Conservation (phyloP, 2,113 vertebrate genomes). For the Sinocyclocheilus anshuiensis region DNA sequence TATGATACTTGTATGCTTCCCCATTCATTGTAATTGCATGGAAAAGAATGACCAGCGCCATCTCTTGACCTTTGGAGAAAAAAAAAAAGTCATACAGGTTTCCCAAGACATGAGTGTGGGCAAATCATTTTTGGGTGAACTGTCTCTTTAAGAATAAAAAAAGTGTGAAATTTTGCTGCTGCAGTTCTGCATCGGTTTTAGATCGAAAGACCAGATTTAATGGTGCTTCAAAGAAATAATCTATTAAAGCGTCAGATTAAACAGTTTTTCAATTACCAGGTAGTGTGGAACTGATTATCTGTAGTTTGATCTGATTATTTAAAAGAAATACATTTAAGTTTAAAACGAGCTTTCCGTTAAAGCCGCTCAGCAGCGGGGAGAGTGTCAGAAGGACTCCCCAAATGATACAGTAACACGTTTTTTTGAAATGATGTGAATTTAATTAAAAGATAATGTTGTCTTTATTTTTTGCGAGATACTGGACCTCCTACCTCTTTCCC, state of each 20-base stretch:
- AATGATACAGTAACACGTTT: conserved; percentile 41
- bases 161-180: conserved; percentile 46
- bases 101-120: background rate
- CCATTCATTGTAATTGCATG: background rate
- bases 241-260: conserved; percentile 41
- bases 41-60: background rate
- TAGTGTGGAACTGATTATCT: conserved; percentile 42
- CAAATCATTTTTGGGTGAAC: background rate
- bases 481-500: conserved; percentile 61
- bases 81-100: background rate
- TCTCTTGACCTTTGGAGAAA: background rate
- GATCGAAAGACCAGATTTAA: conserved; percentile 38
- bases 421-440: conserved; percentile 75
- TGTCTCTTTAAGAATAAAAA: conserved; percentile 58
- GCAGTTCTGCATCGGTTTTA: conserved; percentile 65
- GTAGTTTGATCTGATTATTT: conserved; percentile 44
- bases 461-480: conserved; percentile 67
- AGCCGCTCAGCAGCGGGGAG: background rate
- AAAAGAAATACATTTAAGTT: conserved; percentile 45
- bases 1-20: background rate
- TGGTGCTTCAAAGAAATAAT: conserved; percentile 65
- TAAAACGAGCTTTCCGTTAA: conserved; percentile 44
- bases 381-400: conserved; percentile 27
- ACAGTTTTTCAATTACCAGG: conserved; percentile 54
- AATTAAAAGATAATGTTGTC: conserved; percentile 80